Evolutionary conservation across 2,113 vertebrate genomes (phyloP).

Genomic region (Limanda limanda): DNA sequence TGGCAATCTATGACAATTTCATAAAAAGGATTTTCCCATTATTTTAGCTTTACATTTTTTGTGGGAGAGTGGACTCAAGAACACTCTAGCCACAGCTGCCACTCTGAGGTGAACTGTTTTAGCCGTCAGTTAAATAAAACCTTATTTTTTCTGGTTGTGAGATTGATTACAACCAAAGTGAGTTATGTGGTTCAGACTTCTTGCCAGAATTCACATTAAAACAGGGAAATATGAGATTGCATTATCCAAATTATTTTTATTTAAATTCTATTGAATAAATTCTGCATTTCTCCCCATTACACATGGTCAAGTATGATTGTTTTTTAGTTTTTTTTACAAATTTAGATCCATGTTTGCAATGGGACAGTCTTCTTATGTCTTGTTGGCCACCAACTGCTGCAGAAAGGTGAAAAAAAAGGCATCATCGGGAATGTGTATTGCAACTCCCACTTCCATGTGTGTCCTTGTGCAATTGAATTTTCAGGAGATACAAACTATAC

Average conservation of each 20-base stretch:
- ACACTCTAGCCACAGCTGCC: neutral
- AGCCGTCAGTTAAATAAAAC: neutral
- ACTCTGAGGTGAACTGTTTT: neutral
- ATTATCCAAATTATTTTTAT: neutral
- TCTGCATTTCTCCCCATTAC: too few relatives aligned
- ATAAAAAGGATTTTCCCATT: neutral
- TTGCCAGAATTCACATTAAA: neutral
- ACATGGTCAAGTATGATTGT: too few relatives aligned
- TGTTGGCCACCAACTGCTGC: too few relatives aligned
- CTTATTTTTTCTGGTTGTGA: neutral
- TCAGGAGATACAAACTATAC: too few relatives aligned
- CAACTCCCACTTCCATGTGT: neutral
- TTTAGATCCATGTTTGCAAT: too few relatives aligned
- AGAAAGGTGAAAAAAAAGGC: neutral
- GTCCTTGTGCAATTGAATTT: too few relatives aligned
- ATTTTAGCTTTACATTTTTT: neutral
- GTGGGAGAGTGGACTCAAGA: neutral
- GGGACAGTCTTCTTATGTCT: too few relatives aligned
- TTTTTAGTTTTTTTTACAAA: too few relatives aligned
- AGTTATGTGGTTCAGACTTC: neutral
- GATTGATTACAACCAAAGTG: neutral
- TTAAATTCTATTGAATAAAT: too few relatives aligned
- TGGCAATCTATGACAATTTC: neutral
- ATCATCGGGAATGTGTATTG: neutral
- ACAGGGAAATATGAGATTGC: neutral